These are phyloP conservation scores for Bilobella aurantiaca DNA, from an alignment of 1,140 invertebrate genomes.

Conservation along the genomic window DNA sequence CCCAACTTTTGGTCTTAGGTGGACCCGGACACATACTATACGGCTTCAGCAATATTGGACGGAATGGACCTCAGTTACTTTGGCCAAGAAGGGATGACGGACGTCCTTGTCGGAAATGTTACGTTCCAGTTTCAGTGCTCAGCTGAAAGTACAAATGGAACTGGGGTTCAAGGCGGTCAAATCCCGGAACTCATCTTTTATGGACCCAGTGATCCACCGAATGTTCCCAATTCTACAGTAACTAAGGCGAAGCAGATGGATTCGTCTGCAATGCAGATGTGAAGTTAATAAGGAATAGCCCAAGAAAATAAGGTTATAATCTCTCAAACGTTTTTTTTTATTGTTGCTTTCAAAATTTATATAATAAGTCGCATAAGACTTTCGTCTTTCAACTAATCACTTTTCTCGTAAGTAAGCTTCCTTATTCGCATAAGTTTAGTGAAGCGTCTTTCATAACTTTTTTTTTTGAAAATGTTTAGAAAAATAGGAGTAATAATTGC, in stretches of 20 bases:
- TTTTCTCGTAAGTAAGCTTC: no score
- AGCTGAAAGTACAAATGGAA: slow-evolving; percentile 86
- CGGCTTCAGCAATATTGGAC: slow-evolving; percentile 76
- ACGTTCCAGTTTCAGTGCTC: slow-evolving; percentile 91
- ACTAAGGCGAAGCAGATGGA: background rate
- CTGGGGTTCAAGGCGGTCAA: slow-evolving; percentile 85
- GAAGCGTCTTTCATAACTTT: no score
- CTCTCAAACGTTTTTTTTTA: no score
- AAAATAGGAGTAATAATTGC: no score
- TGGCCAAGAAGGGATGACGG: slow-evolving; percentile 86
- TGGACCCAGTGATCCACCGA: slow-evolving; percentile 45
- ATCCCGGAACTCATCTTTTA: slow-evolving; percentile 91
- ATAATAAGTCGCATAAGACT: no score
- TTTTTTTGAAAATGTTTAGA: no score
- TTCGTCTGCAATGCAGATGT: background rate
- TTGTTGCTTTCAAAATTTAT: no score
- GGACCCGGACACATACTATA: slow-evolving; percentile 81
- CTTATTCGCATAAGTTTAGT: no score
- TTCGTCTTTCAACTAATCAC: no score
- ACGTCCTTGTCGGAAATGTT: slow-evolving; percentile 75
- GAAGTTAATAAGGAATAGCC: background rate
- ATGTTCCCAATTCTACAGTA: no score
- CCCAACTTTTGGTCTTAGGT: slow-evolving; percentile 49
- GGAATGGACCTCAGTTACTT: slow-evolving; percentile 86
- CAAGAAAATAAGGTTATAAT: no score